These are phyloP conservation scores for Microctonus hyperodae DNA, from an alignment of 2,888 invertebrate genomes.

Conservation along the genomic window DNA sequence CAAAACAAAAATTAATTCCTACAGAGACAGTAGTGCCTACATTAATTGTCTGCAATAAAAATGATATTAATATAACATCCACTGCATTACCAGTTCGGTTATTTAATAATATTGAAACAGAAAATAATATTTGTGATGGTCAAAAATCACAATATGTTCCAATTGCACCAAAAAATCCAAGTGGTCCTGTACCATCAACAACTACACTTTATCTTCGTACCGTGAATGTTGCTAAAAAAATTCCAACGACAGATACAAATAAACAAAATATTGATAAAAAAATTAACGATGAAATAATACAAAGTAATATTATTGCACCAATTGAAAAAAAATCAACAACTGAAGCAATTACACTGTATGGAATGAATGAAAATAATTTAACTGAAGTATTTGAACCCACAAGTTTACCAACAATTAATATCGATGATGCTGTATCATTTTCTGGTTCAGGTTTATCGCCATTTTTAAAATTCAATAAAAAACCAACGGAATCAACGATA, in stretches of 20 bases:
- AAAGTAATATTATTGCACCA: conserved; percentile 6
- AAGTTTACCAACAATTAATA: conserved; percentile 47
- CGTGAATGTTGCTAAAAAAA: conserved; percentile 38
- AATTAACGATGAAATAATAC: neutral
- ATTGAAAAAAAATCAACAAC: neutral
- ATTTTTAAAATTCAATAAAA: conserved; percentile 51
- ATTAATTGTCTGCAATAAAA: conserved; percentile 51
- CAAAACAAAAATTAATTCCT: conserved; percentile 17
- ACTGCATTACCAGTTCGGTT: neutral
- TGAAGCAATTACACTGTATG: conserved; percentile 57
- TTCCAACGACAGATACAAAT: neutral
- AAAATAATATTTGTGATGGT: neutral
- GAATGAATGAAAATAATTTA: conserved; percentile 43
- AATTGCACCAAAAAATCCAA: conserved; percentile 49
- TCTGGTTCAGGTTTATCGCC: conserved; percentile 54
- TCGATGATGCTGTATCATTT: conserved; percentile 49
- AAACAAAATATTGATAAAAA: neutral
- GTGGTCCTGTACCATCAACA: neutral
- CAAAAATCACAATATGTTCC: conserved; percentile 48
- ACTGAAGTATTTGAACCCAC: conserved; percentile 44
- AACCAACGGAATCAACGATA: neutral
- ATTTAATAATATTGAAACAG: conserved; percentile 29
- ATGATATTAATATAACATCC: conserved; percentile 35
- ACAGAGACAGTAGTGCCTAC: conserved; percentile 50
- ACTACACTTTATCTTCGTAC: conserved; percentile 40